Percentiles rank a stretch among this genome's conserved stretches.
Conservation (phyloP, 2,113 vertebrate genomes). For the Anarhynchus alexandrinus region DNA sequence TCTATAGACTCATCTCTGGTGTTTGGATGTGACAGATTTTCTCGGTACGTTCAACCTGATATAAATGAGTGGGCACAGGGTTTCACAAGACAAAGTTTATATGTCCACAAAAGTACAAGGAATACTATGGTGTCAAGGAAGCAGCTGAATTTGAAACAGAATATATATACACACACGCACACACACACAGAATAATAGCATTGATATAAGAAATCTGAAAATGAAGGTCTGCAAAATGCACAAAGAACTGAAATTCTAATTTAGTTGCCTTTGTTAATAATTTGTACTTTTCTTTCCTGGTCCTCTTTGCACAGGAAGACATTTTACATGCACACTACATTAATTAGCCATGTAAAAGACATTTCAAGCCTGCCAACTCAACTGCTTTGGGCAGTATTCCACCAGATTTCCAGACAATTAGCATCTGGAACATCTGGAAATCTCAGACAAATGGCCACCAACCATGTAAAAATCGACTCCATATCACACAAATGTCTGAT, state of each 20-base stretch:
- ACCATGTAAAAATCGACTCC: background rate
- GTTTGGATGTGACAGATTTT: background rate
- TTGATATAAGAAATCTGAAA: background rate
- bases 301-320: background rate
- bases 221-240: background rate
- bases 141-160: background rate
- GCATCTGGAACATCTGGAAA: constrained; percentile 38
- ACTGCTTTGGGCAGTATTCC: constrained; percentile 36
- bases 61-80: background rate
- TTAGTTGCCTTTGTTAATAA: background rate
- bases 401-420: constrained; percentile 45
- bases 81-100: background rate
- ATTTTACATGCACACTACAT: background rate
- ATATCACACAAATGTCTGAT: background rate
- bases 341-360: constrained; percentile 20
- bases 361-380: background rate
- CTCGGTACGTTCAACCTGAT: background rate
- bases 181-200: background rate
- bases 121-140: background rate
- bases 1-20: background rate
- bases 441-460: constrained; percentile 11
- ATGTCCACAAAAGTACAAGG: background rate
- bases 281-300: background rate
- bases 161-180: too few species aligned
- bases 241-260: background rate